A percentile compares a stretch with the other conserved stretches of the same genome.
Evolutionary conservation across 1,140 invertebrate species (phyloP).

Genomic region (Neodiprion lecontei): DNA sequence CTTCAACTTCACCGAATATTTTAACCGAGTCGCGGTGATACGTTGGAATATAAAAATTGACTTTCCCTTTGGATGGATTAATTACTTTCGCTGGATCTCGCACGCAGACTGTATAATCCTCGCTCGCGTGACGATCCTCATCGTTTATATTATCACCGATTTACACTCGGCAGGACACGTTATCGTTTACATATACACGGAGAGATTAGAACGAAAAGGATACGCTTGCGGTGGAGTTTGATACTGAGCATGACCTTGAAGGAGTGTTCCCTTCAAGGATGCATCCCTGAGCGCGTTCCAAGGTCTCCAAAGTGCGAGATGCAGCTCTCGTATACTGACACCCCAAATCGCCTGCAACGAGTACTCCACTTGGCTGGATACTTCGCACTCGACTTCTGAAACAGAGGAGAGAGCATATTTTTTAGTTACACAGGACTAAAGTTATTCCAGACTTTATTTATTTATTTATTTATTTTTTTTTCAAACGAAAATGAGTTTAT

Average conservation of each 20-base stretch:
- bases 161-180: no score
- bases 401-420: conserved; percentile 33
- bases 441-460: background rate
- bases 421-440: background rate
- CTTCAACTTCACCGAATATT: no score
- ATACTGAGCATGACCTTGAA: conserved; percentile 66
- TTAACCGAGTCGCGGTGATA: no score
- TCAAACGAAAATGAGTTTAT: background rate
- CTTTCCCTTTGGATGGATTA: background rate
- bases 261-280: conserved; percentile 63
- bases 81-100: background rate
- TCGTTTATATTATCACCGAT: no score
- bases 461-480: background rate
- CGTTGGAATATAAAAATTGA: background rate
- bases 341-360: conserved; percentile 78
- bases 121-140: no score
- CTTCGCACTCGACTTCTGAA: conserved; percentile 73
- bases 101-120: background rate
- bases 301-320: conserved; percentile 75
- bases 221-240: conserved; percentile 58
- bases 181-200: no score
- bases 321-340: conserved; percentile 76
- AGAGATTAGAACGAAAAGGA: conserved; percentile 39
- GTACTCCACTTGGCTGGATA: conserved; percentile 78
- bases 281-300: conserved; percentile 70